Evolutionary conservation across 2,888 invertebrate species (phyloP).

Genomic region (Oithona nana): DNA sequence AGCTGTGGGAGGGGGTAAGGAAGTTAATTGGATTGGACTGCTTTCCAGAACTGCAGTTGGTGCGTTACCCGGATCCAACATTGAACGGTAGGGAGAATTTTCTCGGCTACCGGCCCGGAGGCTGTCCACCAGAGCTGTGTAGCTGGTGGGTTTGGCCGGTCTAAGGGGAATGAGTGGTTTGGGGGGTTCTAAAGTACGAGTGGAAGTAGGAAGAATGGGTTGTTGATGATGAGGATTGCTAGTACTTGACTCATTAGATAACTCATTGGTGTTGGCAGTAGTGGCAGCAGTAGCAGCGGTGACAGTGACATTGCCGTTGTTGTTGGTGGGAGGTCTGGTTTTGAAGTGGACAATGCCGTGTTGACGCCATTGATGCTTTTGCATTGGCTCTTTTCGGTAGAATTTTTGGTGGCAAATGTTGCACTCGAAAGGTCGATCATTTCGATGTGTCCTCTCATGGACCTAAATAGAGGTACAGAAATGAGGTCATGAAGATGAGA

Average conservation of each 20-base stretch:
- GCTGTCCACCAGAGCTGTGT: neutral
- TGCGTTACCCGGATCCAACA: neutral
- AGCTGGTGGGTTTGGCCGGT: neutral
- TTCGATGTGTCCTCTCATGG: slow-evolving; percentile 16
- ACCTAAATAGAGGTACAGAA: neutral
- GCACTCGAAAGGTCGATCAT: slow-evolving; percentile 17
- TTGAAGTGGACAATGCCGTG: slow-evolving; percentile 17
- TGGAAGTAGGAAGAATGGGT: neutral
- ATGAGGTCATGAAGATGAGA: neutral
- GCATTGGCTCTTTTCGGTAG: slow-evolving; percentile 17
- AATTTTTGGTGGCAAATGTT: slow-evolving; percentile 17
- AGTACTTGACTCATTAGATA: no score
- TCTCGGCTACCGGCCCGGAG: neutral
- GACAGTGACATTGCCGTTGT: neutral
- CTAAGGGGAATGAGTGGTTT: neutral
- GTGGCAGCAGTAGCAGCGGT: neutral
- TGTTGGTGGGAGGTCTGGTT: neutral
- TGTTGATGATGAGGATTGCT: no score
- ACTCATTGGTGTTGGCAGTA: no score
- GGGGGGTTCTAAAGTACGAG: neutral
- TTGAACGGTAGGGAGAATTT: neutral
- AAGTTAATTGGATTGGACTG: no score
- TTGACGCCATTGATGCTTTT: slow-evolving; percentile 18
- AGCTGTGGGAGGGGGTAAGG: neutral
- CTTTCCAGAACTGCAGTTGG: no score